Base-by-base conservation (phyloP, 2,888 invertebrate species). In the Phlogophora meticulosa region DNA sequence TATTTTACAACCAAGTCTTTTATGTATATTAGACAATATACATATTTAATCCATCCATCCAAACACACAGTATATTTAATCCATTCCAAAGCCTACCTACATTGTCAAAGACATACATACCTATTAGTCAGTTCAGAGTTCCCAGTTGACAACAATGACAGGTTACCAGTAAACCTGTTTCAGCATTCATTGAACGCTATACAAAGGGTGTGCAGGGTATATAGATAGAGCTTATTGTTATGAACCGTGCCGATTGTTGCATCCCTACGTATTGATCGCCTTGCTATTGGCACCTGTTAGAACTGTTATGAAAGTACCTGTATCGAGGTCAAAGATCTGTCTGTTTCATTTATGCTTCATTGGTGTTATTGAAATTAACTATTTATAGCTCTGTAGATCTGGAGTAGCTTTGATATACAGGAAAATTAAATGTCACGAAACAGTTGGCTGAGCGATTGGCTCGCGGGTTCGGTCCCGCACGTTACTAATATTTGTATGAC, bases 211-310 rank as follows among this genome's bases (percentile, higher is more conserved):
- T 52, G 17, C 70, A 52, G 43, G 46, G 15, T 67, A 65, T 53
- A 17, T 42, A 46, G 15, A 15, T 34, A 43, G 20, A 45, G 46
- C 68, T 61, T 64, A 67, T 76, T 77, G 68, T 77, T 61, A 58
- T 48, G 59, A 62, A 42, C 45, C 48, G 51, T 61, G 42, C 46
- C 40, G 55, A 77, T 76, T 68, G 72, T 72, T 71, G 75, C 76
- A 71, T 59, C 59, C 64, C 59, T 17, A 32, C 20, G 58, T 71
- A 76, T 76, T 62, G 71, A 76, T 76, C 65, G 65, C 55, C 40
- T 42, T 28, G 45, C 34, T 34, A 17, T 42, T 42, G 40, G 32
- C 22, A 56, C 34, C 43, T 34, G 38, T 40, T 38, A 22, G 13
- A 49, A 38, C 53, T 49, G 46, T 51, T 52, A 55, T 61, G 51